Evolutionary conservation across 2,888 invertebrate genomes (phyloP).

Genomic region (Cephonodes hylas): DNA sequence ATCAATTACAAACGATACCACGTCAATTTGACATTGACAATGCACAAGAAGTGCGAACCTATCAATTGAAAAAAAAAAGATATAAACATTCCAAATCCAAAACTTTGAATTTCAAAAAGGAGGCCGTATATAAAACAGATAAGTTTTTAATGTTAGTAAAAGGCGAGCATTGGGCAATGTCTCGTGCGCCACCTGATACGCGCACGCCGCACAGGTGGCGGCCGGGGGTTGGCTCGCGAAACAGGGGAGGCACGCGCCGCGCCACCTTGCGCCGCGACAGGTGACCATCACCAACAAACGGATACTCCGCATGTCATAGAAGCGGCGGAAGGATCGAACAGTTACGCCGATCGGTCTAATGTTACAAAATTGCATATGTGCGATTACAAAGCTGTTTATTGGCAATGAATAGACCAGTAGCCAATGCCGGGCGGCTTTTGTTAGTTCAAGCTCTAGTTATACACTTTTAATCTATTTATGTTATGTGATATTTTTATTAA

Average conservation of each 20-base stretch:
- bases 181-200: slow-evolving; percentile 30
- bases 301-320: slow-evolving; percentile 54
- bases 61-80: background rate
- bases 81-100: background rate
- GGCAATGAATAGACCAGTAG: no score
- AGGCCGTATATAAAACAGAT: background rate
- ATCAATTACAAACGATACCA: no score
- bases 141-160: background rate
- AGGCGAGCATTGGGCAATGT: slow-evolving; percentile 15
- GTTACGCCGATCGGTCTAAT: no score
- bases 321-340: background rate
- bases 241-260: slow-evolving; percentile 40
- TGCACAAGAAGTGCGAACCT: no score
- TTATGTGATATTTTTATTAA: no score
- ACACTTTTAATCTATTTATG: no score
- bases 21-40: background rate
- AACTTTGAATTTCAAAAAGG: background rate
- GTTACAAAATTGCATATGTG: no score
- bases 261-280: slow-evolving; percentile 58
- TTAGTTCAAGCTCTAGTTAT: no score
- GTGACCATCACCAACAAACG: slow-evolving; percentile 57
- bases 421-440: no score
- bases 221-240: slow-evolving; percentile 29
- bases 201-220: slow-evolving; percentile 29
- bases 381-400: no score